These are phyloP conservation scores for Atherinomorus stipes DNA, from an alignment of 2,113 vertebrate species.

Conservation along the genomic window DNA sequence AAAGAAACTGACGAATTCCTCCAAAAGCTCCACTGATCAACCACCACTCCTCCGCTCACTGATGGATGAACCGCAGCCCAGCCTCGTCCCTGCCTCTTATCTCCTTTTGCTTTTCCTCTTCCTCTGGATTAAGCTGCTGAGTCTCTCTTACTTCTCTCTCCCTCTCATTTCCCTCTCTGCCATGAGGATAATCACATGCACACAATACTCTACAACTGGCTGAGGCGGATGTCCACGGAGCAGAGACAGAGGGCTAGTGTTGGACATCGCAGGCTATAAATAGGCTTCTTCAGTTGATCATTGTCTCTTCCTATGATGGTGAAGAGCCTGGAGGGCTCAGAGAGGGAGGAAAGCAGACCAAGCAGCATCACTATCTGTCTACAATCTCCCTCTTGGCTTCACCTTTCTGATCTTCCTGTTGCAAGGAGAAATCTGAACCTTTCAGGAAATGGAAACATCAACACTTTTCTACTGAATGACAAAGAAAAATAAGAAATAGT, in stretches of 20 bases:
- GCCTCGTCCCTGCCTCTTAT: conserved; percentile 45
- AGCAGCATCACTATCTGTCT: conserved; percentile 46
- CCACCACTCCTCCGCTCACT: conserved; percentile 30
- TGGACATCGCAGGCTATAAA: conserved; percentile 74
- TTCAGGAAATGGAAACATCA: background rate
- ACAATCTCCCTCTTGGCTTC: conserved; percentile 34
- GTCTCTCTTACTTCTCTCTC: conserved; percentile 41
- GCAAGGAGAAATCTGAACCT: conserved; percentile 10
- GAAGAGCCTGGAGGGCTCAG: conserved; percentile 64
- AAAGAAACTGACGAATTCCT: conserved; percentile 36
- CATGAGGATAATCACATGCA: conserved; percentile 60
- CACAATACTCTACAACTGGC: conserved; percentile 39
- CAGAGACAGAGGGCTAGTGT: conserved; percentile 72
- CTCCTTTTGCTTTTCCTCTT: conserved; percentile 46
- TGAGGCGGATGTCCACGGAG: conserved; percentile 67
- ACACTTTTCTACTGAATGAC: background rate
- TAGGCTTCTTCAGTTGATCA: conserved; percentile 75
- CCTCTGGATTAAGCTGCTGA: conserved; percentile 62
- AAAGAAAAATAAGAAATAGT: background rate
- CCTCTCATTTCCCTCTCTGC: conserved; percentile 37
- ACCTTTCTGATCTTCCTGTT: conserved; percentile 27
- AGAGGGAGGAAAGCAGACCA: conserved; percentile 57
- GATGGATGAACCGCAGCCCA: conserved; percentile 61
- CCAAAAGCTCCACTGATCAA: conserved; percentile 36
- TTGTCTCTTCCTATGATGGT: conserved; percentile 76